Evolutionary conservation across 1,140 invertebrate species (phyloP).

Genomic region (Hypothenemus hampei): DNA sequence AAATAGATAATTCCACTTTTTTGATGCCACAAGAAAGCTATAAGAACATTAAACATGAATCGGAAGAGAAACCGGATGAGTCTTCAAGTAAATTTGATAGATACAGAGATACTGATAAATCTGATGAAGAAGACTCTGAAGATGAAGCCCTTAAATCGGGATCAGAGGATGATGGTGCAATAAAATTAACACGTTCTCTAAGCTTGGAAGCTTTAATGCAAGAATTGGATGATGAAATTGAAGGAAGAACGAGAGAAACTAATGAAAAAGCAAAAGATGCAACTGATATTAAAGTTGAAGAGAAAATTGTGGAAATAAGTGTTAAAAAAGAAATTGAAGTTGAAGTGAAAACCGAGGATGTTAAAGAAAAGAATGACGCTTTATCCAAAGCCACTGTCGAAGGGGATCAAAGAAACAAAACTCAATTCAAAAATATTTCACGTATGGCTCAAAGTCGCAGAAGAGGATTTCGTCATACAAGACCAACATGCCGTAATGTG

Average conservation of each 20-base stretch:
- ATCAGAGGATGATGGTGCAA: conserved; percentile 12
- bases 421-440: too few species aligned
- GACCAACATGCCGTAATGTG: too few species aligned
- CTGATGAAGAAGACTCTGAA: conserved; percentile 42
- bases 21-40: conserved; percentile 38
- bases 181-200: conserved; percentile 32
- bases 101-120: conserved; percentile 42
- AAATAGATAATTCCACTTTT: too few species aligned
- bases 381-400: too few species aligned
- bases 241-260: conserved; percentile 29
- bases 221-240: conserved; percentile 44
- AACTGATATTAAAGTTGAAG: neutral
- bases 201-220: conserved; percentile 45
- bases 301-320: neutral
- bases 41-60: conserved; percentile 16
- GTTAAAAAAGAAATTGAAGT: neutral
- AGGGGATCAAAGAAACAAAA: too few species aligned
- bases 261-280: conserved; percentile 20
- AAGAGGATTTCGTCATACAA: too few species aligned
- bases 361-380: neutral
- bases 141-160: conserved; percentile 25
- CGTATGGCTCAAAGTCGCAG: too few species aligned
- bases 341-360: neutral
- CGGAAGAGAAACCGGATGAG: conserved; percentile 24
- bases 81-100: conserved; percentile 41